Conservation (phyloP, 1,140 invertebrate genomes). For the Delia radicum region DNA sequence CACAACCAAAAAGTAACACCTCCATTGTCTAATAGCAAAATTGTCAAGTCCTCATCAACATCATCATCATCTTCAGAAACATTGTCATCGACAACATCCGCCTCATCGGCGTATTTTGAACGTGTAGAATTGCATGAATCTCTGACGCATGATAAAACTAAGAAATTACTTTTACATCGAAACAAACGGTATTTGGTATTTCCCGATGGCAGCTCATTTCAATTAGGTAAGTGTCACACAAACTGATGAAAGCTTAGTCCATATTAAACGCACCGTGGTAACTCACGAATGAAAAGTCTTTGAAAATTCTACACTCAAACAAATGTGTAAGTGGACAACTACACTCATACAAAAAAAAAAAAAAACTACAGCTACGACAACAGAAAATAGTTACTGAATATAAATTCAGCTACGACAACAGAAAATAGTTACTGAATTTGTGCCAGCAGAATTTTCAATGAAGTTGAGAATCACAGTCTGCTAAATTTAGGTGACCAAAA, state of each 20-base stretch:
- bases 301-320: too few relatives aligned
- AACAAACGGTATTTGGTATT: constrained; percentile 70
- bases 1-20: constrained; percentile 1
- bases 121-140: constrained; percentile 11
- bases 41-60: neutral
- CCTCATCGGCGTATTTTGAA: neutral
- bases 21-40: neutral
- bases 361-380: too few relatives aligned
- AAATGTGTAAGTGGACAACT: neutral
- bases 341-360: too few relatives aligned
- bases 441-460: too few relatives aligned
- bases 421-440: too few relatives aligned
- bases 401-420: too few relatives aligned
- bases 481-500: too few relatives aligned
- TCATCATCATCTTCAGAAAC: neutral
- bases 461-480: too few relatives aligned
- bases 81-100: neutral
- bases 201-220: constrained; percentile 75
- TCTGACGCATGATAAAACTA: constrained; percentile 16
- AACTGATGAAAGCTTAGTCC: too few relatives aligned
- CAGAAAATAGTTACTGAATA: too few relatives aligned
- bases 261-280: too few relatives aligned
- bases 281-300: too few relatives aligned
- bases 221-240: constrained; percentile 63
- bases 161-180: constrained; percentile 41